These are phyloP conservation scores for Porites lutea DNA, from an alignment of 64 coral and sea anemone genomes.

Conservation along the genomic window DNA sequence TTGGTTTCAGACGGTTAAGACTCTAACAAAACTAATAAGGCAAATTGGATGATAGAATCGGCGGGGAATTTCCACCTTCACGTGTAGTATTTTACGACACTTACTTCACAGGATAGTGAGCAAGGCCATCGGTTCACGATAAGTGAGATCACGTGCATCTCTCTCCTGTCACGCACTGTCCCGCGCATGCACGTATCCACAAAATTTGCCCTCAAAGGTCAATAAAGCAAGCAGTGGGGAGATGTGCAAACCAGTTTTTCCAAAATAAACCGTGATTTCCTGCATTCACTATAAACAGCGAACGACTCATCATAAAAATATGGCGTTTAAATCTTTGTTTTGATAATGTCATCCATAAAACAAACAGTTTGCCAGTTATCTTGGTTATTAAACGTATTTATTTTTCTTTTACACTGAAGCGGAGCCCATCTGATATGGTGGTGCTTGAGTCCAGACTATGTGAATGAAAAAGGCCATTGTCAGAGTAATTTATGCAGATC, in stretches of 20 bases:
- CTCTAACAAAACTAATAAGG: constrained; percentile 8
- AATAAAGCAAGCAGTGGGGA: neutral
- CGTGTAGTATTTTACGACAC: neutral
- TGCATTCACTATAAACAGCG: neutral
- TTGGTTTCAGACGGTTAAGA: neutral
- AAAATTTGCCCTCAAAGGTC: neutral
- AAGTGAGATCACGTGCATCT: neutral
- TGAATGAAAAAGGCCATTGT: constrained; percentile 20
- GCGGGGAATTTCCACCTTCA: neutral
- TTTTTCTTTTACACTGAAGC: constrained; percentile 1
- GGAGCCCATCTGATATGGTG: constrained; percentile 22
- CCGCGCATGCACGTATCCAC: constrained; percentile 17
- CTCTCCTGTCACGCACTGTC: neutral
- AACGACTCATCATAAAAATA: neutral
- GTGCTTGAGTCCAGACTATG: neutral
- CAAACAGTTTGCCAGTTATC: neutral
- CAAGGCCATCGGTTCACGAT: neutral
- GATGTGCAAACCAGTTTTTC: constrained; percentile 1
- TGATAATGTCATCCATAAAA: neutral
- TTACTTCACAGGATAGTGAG: neutral
- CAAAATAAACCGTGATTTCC: neutral
- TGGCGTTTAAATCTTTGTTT: neutral
- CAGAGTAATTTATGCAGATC: neutral
- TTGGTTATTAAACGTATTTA: neutral
- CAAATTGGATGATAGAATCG: constrained; percentile 26